Base-by-base conservation (phyloP, 1,140 invertebrate genomes). In the Paramacrobiotus metropolitanus region DNA sequence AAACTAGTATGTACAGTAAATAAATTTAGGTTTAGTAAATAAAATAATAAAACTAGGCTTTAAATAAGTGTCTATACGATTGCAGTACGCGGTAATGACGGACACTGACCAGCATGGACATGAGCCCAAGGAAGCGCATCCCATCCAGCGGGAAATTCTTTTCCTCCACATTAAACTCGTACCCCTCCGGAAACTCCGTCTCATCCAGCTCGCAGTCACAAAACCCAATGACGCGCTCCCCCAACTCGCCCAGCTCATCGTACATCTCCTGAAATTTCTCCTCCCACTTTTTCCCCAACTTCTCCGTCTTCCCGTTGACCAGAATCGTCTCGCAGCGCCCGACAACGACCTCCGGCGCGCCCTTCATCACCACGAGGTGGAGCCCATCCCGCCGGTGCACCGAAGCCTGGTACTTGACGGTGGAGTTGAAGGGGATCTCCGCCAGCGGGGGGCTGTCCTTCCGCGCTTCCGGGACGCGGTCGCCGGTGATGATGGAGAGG, bases 341-440 rank as follows among this genome's bases (percentile, higher is more conserved):
- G 24, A 71, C 60, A 24, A 71, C 68, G 9, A 65, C 60, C 61
- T 72, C 71, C 1, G 71, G 71, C 20, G 71, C 71, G 28, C 71
- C 72, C 64, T 68, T 69, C 67, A 70, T 68, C 15, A 64, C 31
- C 34, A 70, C 59, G 21, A 69, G 30, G 0, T 60, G 21, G n/a
- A 63, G 67, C 4, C n/a, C 30, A 20, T 55, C 31, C 4, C 55
- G 60, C 55, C 30, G 18, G 60, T 55, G 48, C 4, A 55, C 24
- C 15, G 48, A 55, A 9, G 28, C 15, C 68, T 79, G 76, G 66
- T 76, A 79, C 69, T 80, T 80, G 68, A 77, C 78, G 59, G 72
- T 73, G 1, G 78, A 77, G 68, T 70, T 72, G 62, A 72, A 72
- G 29, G 70, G 69, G 62, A 71, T 69, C 64, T 72, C 70, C 24